These are phyloP conservation scores for Caenorhabditis inopinata DNA, from an alignment of 1,140 invertebrate species.

Conservation along the genomic window DNA sequence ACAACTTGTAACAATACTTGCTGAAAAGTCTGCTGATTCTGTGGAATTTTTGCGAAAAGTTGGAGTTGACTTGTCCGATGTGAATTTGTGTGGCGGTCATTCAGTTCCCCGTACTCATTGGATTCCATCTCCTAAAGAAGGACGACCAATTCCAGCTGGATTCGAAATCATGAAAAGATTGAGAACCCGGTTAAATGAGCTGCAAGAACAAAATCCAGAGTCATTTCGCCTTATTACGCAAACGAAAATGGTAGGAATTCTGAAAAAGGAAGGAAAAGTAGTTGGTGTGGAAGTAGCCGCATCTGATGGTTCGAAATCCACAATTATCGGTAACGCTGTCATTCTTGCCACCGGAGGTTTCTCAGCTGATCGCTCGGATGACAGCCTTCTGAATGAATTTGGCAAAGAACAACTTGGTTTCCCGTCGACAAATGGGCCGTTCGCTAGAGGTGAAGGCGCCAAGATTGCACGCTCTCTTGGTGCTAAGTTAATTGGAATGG, in stretches of 20 bases:
- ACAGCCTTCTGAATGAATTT: constrained; percentile 63
- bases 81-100: constrained; percentile 67
- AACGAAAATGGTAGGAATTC: constrained; percentile 56
- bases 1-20: constrained; percentile 62
- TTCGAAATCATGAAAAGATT: constrained; percentile 64
- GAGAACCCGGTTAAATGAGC: constrained; percentile 52
- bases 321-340: constrained; percentile 59
- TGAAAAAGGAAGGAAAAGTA: constrained; percentile 64
- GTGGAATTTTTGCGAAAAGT: constrained; percentile 56
- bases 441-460: constrained; percentile 67
- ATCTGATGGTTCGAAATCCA: constrained; percentile 40
- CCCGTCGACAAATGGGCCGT: constrained; percentile 67
- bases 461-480: constrained; percentile 62
- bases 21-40: neutral
- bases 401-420: constrained; percentile 46
- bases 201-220: constrained; percentile 51
- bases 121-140: constrained; percentile 65
- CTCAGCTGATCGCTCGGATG: constrained; percentile 51
- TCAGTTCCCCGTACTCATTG: constrained; percentile 66
- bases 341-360: constrained; percentile 65
- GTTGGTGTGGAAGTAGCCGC: constrained; percentile 53
- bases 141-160: constrained; percentile 66
- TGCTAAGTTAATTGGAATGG: constrained; percentile 60
- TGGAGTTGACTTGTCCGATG: constrained; percentile 63
- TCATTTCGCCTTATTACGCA: constrained; percentile 14